phyloP scores from a whole-genome alignment of 1,140 invertebrate species.

The Bombus impatiens region DNA sequence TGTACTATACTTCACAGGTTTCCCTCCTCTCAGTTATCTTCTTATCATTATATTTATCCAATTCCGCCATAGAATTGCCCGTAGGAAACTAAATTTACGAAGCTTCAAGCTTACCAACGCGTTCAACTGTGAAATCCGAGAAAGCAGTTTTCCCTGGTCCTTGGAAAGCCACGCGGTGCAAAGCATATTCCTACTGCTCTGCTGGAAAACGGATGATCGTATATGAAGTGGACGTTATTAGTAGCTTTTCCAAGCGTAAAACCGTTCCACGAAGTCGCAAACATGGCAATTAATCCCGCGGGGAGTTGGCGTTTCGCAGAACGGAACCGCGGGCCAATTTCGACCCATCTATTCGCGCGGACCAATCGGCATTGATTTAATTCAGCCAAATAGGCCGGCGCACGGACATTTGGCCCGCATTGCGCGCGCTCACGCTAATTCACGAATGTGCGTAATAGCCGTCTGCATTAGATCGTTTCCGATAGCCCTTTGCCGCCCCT shows the following conservation, averaged over 20 bases:
- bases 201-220: neutral
- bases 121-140: too few species aligned
- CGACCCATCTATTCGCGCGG: neutral
- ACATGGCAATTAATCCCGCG: neutral
- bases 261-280: neutral
- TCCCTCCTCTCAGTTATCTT: too few species aligned
- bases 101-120: too few species aligned
- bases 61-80: too few species aligned
- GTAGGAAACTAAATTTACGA: too few species aligned
- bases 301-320: neutral
- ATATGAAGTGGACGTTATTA: neutral
- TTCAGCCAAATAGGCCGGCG: slow-evolving; percentile 2
- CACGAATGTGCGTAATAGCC: slow-evolving; percentile 15
- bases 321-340: neutral
- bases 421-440: slow-evolving; percentile 7
- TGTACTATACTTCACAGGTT: too few species aligned
- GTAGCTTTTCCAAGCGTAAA: neutral
- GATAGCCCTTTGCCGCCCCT: neutral
- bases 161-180: too few species aligned
- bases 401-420: neutral
- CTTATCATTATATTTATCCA: too few species aligned
- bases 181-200: neutral
- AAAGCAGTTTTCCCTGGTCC: too few species aligned
- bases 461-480: slow-evolving; percentile 4
- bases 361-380: slow-evolving; percentile 34